phyloP scores from a whole-genome alignment of 2,797 vertebrate species.

The Notolepis coatsorum region DNA sequence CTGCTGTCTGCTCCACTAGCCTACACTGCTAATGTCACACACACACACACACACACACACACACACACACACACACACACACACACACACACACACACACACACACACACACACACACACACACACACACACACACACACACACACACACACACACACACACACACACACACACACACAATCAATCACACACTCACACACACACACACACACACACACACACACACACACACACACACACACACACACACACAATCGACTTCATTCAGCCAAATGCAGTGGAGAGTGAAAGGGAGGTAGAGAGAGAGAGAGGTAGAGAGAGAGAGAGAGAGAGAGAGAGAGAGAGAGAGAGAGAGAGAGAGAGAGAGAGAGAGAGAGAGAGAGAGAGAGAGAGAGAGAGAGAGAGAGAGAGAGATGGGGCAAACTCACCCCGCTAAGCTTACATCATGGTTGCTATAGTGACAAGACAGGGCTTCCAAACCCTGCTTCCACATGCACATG shows the following conservation, averaged over 20 bases:
- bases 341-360: conserved; percentile 17
- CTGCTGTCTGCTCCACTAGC: too few species aligned
- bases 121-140: not conserved
- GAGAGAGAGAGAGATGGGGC: conserved; percentile 24
- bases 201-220: conserved; percentile 2
- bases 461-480: conserved; percentile 64
- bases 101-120: not conserved
- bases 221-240: conserved; percentile 5
- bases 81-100: conserved; percentile 11
- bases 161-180: conserved; percentile 6
- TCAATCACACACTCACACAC: not conserved
- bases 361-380: conserved; percentile 25
- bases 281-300: too few species aligned
- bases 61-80: conserved; percentile 6
- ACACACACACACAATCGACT: too few species aligned
- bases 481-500: conserved; percentile 42
- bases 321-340: conserved; percentile 35
- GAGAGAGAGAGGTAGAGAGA: too few species aligned
- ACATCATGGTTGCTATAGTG: conserved; percentile 68
- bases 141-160: not conserved
- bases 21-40: not conserved
- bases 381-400: not conserved
- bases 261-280: conserved; percentile 48
- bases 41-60: conserved; percentile 12
- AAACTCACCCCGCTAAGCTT: conserved; percentile 52